Evolutionary conservation across 2,888 invertebrate genomes (phyloP), one percentile per base, ranked within the genome.

Genomic region (Clivina fossor): DNA sequence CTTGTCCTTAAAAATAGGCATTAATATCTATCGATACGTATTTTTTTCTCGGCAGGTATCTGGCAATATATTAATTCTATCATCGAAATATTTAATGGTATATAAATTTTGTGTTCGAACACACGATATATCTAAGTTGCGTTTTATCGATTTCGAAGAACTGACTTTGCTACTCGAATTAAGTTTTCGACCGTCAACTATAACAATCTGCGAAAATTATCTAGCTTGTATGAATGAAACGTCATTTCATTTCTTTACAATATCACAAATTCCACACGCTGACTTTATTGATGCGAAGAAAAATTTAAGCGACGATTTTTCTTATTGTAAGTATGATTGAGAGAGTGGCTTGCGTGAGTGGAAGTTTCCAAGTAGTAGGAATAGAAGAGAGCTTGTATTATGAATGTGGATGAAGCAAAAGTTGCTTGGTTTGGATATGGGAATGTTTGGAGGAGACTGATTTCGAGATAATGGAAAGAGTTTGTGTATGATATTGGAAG

Each of bases 71-170:
- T 53, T 72, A 13, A 69, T 80, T 19, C 72, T 75, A 58, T 72
- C 73, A 5, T 65, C 72, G 56, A 74, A 54, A 74, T 74, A 48
- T 66, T 71, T 64, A 69, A 75, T 59, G 71, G 78, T 71, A 11
- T 86, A 84, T 62, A 79, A 80, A 64, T 84, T 84, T 59, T 79
- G 80, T 58, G 74, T 83, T 7, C 82, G 83, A 64, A 80, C 80
- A 0, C 85, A 86, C 64, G 84, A 85, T 62, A 80, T 81, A 38
- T 85, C 85, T 1, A 83, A 82, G 64, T 76, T 83, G 61, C 80
- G 80, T 58, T 87, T 85, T 64, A 77, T 86, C 40, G 87, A 87
- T 66, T 86, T 87, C 66, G 80, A 85, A 61, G 83, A 84, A 44
- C 73, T 81, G 58, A 81, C 84, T 24, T 78, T 87, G 65, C 78